Conservation (phyloP, 1,140 invertebrate species). For the Brachionus rubens region DNA sequence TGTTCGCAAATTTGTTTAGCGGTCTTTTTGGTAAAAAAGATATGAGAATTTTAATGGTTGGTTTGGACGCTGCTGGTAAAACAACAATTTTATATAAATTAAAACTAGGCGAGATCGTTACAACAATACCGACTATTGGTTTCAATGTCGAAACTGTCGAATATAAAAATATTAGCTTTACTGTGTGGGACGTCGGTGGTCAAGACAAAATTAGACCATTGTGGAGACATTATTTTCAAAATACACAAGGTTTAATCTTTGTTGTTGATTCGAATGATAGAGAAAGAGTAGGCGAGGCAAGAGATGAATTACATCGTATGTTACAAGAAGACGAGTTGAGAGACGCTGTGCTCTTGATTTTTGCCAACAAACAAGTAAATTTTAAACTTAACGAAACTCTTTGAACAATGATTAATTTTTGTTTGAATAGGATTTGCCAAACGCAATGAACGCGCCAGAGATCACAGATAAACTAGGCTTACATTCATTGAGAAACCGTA, state of each 20-base stretch:
- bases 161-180: conserved; percentile 62
- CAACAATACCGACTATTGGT: conserved; percentile 94
- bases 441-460: conserved; percentile 93
- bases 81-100: conserved; percentile 95
- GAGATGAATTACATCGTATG: conserved; percentile 90
- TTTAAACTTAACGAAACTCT: neutral
- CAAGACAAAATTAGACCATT: conserved; percentile 66
- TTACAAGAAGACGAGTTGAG: conserved; percentile 89
- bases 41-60: conserved; percentile 97
- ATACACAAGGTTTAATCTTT: conserved; percentile 90
- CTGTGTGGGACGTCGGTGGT: conserved; percentile 69
- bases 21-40: conserved; percentile 85
- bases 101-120: conserved; percentile 93
- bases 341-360: conserved; percentile 92
- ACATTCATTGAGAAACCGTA: conserved; percentile 80
- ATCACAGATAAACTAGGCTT: conserved; percentile 90
- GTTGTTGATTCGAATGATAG: conserved; percentile 95
- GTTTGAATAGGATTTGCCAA: conserved; percentile 74
- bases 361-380: conserved; percentile 87
- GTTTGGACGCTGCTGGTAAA: conserved; percentile 92
- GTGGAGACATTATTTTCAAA: conserved; percentile 98
- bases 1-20: conserved; percentile 45
- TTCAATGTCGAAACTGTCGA: conserved; percentile 65
- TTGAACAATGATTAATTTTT: neutral
- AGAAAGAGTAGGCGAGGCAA: conserved; percentile 88